phyloP scores from a whole-genome alignment of 2,797 vertebrate genomes.

The Tolypeutes matacus region DNA sequence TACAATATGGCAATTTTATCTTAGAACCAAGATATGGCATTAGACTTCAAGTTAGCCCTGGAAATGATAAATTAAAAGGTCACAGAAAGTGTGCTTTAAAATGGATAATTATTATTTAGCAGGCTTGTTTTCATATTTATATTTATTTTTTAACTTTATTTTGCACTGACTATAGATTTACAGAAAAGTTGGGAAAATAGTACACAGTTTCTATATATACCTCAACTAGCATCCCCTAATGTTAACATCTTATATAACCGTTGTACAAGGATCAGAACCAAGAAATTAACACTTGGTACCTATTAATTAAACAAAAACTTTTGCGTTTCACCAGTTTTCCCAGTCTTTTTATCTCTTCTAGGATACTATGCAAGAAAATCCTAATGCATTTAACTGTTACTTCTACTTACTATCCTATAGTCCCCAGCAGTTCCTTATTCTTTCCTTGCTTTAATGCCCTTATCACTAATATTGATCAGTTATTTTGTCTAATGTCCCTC shows the following conservation, averaged over 20 bases:
- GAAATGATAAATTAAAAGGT: neutral
- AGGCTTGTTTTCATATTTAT: neutral
- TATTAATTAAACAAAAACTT: neutral
- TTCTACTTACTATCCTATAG: neutral
- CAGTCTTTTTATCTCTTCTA: constrained; percentile 17
- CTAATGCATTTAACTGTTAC: neutral
- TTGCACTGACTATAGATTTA: constrained; percentile 12
- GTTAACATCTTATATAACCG: neutral
- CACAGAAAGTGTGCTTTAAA: neutral
- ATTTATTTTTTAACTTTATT: neutral
- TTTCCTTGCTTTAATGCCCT: neutral
- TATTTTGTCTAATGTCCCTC: constrained; percentile 14
- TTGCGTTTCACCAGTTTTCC: constrained; percentile 9
- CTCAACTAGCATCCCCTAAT: neutral
- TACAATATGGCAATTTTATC: neutral
- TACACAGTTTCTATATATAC: neutral
- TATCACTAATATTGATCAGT: neutral
- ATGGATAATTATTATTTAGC: too few relatives aligned
- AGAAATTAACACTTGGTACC: neutral
- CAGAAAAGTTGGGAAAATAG: constrained; percentile 11
- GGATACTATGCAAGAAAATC: neutral
- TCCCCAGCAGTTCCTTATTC: neutral
- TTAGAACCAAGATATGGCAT: neutral
- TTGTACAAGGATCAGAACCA: neutral
- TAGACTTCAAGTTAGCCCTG: neutral